Percentiles rank a stretch among this genome's conserved stretches.
Conservation (phyloP, 2,797 vertebrate species). For the Acanthurus tractus region DNA sequence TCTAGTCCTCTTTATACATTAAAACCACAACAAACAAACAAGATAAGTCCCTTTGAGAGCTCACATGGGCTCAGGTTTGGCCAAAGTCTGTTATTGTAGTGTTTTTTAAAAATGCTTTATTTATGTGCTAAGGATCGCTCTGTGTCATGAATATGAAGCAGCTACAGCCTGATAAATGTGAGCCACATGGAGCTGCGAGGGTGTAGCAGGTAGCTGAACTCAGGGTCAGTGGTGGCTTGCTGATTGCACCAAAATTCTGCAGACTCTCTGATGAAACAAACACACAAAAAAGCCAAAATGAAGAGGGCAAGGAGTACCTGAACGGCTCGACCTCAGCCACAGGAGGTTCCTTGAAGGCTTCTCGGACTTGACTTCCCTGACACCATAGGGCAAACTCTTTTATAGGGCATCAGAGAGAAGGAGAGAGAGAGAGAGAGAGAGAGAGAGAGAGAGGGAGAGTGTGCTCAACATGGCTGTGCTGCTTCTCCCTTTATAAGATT, state of each 20-base stretch:
- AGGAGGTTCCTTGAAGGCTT: constrained; percentile 21
- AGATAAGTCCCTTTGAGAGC: constrained; percentile 39
- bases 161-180: constrained; percentile 47
- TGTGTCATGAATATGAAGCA: constrained; percentile 73
- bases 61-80: constrained; percentile 55
- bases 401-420: constrained; percentile 28
- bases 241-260: constrained; percentile 32
- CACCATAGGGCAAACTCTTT: constrained; percentile 41
- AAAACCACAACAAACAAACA: constrained; percentile 40
- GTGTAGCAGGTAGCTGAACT: constrained; percentile 58
- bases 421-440: constrained; percentile 9
- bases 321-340: constrained; percentile 43
- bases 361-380: constrained; percentile 11
- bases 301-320: constrained; percentile 33
- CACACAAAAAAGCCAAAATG: constrained; percentile 12
- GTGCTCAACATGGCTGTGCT: constrained; percentile 32
- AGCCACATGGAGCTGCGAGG: constrained; percentile 50
- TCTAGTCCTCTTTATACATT: constrained; percentile 22
- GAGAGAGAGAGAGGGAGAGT: neutral
- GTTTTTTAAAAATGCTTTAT: constrained; percentile 72
- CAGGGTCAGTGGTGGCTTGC: constrained; percentile 51
- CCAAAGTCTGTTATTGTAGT: constrained; percentile 63
- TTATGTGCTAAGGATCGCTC: constrained; percentile 68
- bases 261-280: constrained; percentile 34
- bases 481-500: constrained; percentile 42